Evolutionary conservation across 2,113 vertebrate genomes (phyloP).

Genomic region (Opisthocomus hoazin): DNA sequence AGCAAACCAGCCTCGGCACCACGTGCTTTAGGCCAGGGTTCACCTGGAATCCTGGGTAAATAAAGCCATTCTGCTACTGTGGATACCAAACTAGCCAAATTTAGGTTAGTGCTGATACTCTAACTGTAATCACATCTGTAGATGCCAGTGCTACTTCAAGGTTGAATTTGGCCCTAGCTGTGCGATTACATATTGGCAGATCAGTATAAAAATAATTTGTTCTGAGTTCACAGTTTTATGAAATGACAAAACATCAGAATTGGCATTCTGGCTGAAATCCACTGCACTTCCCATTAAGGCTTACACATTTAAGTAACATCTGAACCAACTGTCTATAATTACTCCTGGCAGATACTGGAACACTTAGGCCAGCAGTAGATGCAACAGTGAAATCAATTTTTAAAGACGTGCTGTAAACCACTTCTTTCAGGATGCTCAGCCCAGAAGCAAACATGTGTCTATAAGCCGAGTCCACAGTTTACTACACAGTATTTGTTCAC

Average conservation of each 20-base stretch:
- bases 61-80: neutral
- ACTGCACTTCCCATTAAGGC: constrained; percentile 69
- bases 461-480: neutral
- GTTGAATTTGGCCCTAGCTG: neutral
- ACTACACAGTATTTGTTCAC: neutral
- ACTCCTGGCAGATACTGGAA: constrained; percentile 56
- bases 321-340: constrained; percentile 61
- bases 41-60: neutral
- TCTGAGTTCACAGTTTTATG: constrained; percentile 41
- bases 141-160: neutral
- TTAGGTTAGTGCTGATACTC: neutral
- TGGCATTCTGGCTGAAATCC: constrained; percentile 69
- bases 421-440: constrained; percentile 25
- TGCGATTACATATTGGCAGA: neutral
- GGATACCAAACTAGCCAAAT: neutral
- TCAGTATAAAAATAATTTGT: constrained; percentile 48
- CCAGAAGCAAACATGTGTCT: constrained; percentile 23
- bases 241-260: constrained; percentile 61
- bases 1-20: neutral
- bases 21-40: neutral
- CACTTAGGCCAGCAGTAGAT: constrained; percentile 49
- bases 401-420: constrained; percentile 50
- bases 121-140: neutral
- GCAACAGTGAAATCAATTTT: constrained; percentile 57
- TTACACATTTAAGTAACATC: constrained; percentile 62